Percentiles rank a stretch among this genome's conserved stretches.
phyloP scores from a whole-genome alignment of 2,888 invertebrate species.

The Archips crataeganus region DNA sequence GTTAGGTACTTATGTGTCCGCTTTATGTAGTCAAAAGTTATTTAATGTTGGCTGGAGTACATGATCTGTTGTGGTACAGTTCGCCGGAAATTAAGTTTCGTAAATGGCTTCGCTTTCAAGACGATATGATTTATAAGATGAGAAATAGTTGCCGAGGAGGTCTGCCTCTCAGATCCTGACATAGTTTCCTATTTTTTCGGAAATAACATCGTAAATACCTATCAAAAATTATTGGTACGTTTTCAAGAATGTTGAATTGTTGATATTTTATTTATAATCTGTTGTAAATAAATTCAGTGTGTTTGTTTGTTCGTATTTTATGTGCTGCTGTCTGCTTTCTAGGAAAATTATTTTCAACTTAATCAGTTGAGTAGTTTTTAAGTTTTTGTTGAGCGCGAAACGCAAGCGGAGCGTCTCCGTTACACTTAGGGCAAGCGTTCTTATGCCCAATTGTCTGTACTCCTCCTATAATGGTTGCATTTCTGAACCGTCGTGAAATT shows the following conservation, averaged over 20 bases:
- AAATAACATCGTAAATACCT: not conserved
- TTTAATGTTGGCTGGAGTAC: constrained; percentile 27
- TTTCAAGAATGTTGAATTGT: not conserved
- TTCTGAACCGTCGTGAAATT: no score
- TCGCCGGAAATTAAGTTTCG: constrained; percentile 39
- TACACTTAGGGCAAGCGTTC: no score
- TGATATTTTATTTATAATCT: not conserved
- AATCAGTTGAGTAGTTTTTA: no score
- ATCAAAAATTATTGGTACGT: not conserved
- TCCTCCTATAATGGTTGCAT: no score
- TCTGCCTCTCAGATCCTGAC: not conserved
- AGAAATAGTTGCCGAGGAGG: constrained; percentile 13
- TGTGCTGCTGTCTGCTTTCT: no score
- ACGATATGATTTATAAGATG: constrained; percentile 25
- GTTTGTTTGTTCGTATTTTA: no score
- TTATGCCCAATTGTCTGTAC: no score
- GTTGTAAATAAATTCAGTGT: no score
- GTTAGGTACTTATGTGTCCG: not conserved
- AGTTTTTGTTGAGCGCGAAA: no score
- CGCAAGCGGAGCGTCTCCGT: no score
- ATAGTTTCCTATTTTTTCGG: not conserved
- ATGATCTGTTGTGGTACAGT: constrained; percentile 35
- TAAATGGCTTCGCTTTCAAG: constrained; percentile 34
- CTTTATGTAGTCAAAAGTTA: constrained; percentile 25
- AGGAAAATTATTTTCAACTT: no score